Conservation (phyloP, 2,888 invertebrate species). For the Mylabris sibirica region DNA sequence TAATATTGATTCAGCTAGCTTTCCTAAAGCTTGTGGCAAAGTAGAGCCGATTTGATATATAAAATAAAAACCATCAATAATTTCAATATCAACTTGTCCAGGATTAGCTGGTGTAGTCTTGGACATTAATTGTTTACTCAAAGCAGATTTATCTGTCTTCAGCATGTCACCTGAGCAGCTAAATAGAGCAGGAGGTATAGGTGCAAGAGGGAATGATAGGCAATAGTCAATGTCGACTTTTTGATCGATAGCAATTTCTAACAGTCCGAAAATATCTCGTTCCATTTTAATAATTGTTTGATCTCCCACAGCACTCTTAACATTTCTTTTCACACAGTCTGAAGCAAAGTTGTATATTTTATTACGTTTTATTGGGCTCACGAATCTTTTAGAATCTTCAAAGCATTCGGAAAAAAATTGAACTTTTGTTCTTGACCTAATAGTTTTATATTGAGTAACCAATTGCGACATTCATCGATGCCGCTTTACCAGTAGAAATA, state of each 20-base stretch:
- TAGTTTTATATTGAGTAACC: conserved; percentile 40
- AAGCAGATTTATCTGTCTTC: conserved; percentile 38
- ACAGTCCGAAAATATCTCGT: conserved; percentile 45
- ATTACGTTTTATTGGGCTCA: conserved; percentile 36
- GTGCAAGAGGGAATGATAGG: conserved; percentile 23
- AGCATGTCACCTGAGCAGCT: conserved; percentile 32
- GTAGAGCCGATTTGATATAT: conserved; percentile 41
- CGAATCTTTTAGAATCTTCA: conserved; percentile 21
- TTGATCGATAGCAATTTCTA: conserved; percentile 47
- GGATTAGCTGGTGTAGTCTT: conserved; percentile 18
- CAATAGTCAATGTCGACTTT: conserved; percentile 49
- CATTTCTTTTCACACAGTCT: too few species aligned
- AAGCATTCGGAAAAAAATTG: conserved; percentile 18
- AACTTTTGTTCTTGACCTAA: conserved; percentile 13
- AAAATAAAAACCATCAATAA: conserved; percentile 48
- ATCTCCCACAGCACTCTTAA: too few species aligned
- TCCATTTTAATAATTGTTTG: conserved; percentile 44
- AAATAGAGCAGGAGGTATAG: conserved; percentile 33
- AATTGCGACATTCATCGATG: conserved; percentile 47
- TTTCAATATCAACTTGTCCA: conserved; percentile 37
- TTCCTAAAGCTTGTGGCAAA: conserved; percentile 47
- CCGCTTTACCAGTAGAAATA: conserved; percentile 51
- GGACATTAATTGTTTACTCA: conserved; percentile 30
- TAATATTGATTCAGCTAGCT: conserved; percentile 45
- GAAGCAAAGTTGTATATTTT: conserved; percentile 45